Base-by-base conservation (phyloP, 35 echinoderm and acorn worm genomes). In the Heliocidaris tuberculata region DNA sequence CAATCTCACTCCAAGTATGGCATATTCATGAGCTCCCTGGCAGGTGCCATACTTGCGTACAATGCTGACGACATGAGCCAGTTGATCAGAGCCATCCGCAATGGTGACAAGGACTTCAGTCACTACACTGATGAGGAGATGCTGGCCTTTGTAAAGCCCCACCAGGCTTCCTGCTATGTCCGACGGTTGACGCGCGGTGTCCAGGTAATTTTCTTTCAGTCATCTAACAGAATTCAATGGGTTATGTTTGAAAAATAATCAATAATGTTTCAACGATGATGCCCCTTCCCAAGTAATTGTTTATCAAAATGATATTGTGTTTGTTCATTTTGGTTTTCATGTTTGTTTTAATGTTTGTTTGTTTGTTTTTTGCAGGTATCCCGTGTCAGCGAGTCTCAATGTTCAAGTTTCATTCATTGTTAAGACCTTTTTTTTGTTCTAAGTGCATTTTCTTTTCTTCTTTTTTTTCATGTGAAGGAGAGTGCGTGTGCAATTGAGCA, bases 381-480 rank as follows among this genome's bases (percentile, higher is more conserved):
- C n/a, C n/a, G n/a, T n/a, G n/a, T n/a, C n/a, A n/a, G n/a, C n/a
- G n/a, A n/a, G n/a, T n/a, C n/a, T n/a, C n/a, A n/a, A n/a, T n/a
- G n/a, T n/a, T n/a, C n/a, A n/a, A n/a, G n/a, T n/a, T n/a, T n/a
- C n/a, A n/a, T n/a, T n/a, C n/a, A n/a, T n/a, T n/a, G n/a, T n/a
- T n/a, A n/a, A n/a, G n/a, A n/a, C n/a, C n/a, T n/a, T n/a, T n/a
- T n/a, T n/a, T n/a, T n/a, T n/a, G n/a, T n/a, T n/a, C n/a, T n/a
- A n/a, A n/a, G n/a, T n/a, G n/a, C n/a, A n/a, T n/a, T n/a, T n/a
- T n/a, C n/a, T n/a, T n/a, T n/a, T n/a, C n/a, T n/a, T n/a, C n/a
- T n/a, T n/a, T n/a, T n/a, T n/a, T n/a, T n/a, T n/a, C n/a, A n/a
- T 93, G 95, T 95, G 6, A 61, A 97, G 96, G 96, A 94, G 96